Base-by-base conservation (phyloP, 2,797 vertebrate species). In the Tinamus major region DNA sequence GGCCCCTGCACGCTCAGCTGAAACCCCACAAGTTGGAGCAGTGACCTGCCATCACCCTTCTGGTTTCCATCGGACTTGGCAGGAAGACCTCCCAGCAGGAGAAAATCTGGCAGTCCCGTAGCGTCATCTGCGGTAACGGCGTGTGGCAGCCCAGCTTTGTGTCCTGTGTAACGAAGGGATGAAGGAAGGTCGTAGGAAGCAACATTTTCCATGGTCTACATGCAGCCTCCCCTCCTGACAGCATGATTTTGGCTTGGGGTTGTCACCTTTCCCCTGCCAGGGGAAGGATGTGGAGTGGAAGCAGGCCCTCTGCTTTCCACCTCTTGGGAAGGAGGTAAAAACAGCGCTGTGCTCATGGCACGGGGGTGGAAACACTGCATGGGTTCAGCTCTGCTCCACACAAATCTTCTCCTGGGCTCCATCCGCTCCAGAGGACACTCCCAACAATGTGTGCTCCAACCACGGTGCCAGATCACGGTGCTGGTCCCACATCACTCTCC, bases 271-370 rank as follows among this genome's bases (percentile, higher is more conserved):
- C 13, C 48, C 27, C 7, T 23, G 44, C 10, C 12, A 41, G 37
- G 11, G 26, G 6, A 16, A 79, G 49, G 9, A 19, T 10, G 6
- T 26, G 19, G 4, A 53, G 21, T 20, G 35, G 26, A 53, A 29
- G 18, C 20, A 46, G 8, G 55, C 15, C 41, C 9, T 6, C 26
- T 48, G 46, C 13, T 85, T 64, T 68, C 24, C 4, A 3, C 2
- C 42, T 41, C 62, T 68, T 13, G 26, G 51, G 7, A 10, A 37
- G 55, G 33, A 78, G 35, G 44, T 31, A 8, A 64, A 7, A 68
- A 0, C 31, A 9, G 14, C 1, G 1, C 5, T 17, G 18, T 3
- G 1, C 3, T 16, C 24, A 17, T 7, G 0, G 6, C 31, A n/a
- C 7, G 19, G 20, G 13, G 31, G 21, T 16, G 19, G 33, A 55